Evolutionary conservation across 2,888 invertebrate species (phyloP), one percentile per base, ranked within the genome.

Genomic region (Tromatobia lineatoria): DNA sequence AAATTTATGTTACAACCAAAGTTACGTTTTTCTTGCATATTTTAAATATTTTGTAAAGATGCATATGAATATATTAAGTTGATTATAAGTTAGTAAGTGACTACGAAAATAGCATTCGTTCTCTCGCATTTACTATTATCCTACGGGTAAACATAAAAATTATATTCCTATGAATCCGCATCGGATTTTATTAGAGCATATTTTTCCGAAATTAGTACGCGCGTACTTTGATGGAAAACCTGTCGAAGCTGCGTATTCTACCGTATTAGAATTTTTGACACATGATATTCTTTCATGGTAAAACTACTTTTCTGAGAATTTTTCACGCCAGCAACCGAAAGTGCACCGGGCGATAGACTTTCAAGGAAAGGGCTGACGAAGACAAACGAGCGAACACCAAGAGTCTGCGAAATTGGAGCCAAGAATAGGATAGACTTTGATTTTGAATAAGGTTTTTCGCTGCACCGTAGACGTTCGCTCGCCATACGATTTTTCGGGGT

Each of bases 391-490:
- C 54, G 23, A 54, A 23, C 23, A 2, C 54, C 10, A 20, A 54
- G 54, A 20, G 52, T 47, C n/a, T 47, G 18, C 52, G 23, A 54
- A 20, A 20, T 7, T 20, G 54, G 54, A 54, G 54, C n/a, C 29
- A 29, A n/a, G 25, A 59, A 59, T 34, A 59, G 34, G 25, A 59
- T 29, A 29, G 59, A 59, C 29, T 59, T 59, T 59, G 59, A 59
- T 59, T 59, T 59, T 59, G 59, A 59, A 59, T 59, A 59, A 59
- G 7, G 8, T 25, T 29, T 15, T 34, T n/a, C 15, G 59, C 4
- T 13, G 57, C 25, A 57, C 6, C 18, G 29, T 25, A 57, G 29
- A 15, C 57, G n/a, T 57, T 23, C 25, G 18, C 23, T 54, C 29
- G 13, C 15, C 29, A 3, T 59, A 23, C 13, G n/a, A 59, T 15